A percentile compares a stretch with the other conserved stretches of the same genome.
Conservation (phyloP, 2,888 invertebrate species). For the Cremastinae sp. region DNA sequence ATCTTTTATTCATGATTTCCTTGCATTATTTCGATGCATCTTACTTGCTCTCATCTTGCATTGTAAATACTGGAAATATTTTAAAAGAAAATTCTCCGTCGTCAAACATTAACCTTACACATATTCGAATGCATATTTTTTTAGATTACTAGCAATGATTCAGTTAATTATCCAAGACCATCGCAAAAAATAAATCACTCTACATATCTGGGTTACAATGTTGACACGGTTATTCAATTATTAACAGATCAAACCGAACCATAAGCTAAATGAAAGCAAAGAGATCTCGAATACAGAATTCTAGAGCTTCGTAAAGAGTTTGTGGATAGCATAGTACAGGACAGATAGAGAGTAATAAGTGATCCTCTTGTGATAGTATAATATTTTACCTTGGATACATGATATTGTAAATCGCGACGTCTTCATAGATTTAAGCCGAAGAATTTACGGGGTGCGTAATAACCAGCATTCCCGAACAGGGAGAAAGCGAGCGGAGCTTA, state of each 20-base stretch:
- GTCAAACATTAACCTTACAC: not conserved
- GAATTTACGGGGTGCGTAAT: constrained; percentile 63
- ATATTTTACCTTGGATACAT: constrained; percentile 26
- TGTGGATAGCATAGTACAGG: no score
- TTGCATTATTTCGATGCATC: constrained; percentile 44
- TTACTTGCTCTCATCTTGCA: constrained; percentile 1
- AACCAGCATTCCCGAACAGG: constrained; percentile 59
- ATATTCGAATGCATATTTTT: constrained; percentile 12
- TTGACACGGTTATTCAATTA: no score
- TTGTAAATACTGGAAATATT: constrained; percentile 17
- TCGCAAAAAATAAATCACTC: no score
- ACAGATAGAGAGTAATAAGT: constrained; percentile 34
- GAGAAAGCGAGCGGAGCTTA: constrained; percentile 41
- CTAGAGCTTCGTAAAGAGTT: constrained; percentile 54
- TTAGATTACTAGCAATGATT: not conserved
- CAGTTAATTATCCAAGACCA: no score
- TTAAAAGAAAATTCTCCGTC: not conserved
- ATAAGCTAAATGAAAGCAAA: constrained; percentile 4
- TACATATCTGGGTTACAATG: no score
- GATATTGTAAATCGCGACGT: constrained; percentile 41
- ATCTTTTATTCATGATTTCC: constrained; percentile 51
- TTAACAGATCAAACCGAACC: constrained; percentile 28
- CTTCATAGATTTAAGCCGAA: constrained; percentile 56
- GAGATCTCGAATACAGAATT: constrained; percentile 44
- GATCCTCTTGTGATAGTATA: constrained; percentile 1